A percentile compares a stretch with the other conserved stretches of the same genome.
Conservation (phyloP, 53 echinoderm and acorn worm species). For the Actinopyga echinites region DNA sequence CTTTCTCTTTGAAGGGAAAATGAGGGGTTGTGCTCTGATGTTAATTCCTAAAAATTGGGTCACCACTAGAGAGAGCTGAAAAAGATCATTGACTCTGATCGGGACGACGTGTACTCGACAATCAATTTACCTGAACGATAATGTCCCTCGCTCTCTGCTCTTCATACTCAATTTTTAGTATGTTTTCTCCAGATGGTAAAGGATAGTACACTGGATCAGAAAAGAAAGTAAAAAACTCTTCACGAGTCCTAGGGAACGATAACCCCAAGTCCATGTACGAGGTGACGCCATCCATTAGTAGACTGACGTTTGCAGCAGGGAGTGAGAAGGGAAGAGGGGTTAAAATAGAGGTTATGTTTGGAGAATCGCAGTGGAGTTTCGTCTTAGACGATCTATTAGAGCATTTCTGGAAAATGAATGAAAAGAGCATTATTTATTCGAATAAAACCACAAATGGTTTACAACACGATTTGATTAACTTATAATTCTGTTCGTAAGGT, state of each 20-base stretch:
- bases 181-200: background rate
- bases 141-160: background rate
- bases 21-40: no score
- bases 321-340: background rate
- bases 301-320: slow-evolving; percentile 4
- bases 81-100: no score
- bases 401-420: no score
- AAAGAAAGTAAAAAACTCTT: background rate
- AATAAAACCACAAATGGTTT: no score
- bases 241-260: background rate
- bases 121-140: background rate
- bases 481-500: no score
- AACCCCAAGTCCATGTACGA: background rate
- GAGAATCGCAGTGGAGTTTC: slow-evolving; percentile 4
- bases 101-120: no score
- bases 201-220: background rate
- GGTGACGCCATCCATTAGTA: slow-evolving; percentile 18
- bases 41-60: no score
- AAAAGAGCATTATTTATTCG: no score
- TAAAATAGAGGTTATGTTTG: background rate
- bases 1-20: no score
- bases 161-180: background rate
- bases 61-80: no score
- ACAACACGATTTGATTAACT: no score
- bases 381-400: background rate